Percentiles rank a stretch among this genome's conserved stretches.
phyloP scores from a whole-genome alignment of 2,113 vertebrate species.

The Forbesichthys agassizii region DNA sequence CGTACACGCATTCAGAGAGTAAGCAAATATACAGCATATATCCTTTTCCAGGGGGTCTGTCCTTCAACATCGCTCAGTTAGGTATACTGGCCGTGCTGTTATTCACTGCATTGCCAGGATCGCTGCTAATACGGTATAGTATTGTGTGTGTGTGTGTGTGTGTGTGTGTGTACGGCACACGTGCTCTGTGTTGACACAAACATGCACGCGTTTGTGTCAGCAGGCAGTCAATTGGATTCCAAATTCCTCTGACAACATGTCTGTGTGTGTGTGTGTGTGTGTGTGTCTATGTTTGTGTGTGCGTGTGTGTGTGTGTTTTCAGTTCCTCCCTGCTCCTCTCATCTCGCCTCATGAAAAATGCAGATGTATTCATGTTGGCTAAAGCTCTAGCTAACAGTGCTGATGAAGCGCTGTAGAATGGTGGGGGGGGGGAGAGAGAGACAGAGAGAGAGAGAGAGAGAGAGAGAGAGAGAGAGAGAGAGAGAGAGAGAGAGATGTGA shows the following conservation, averaged over 20 bases:
- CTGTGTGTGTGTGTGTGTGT: conserved; percentile 1
- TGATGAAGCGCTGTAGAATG: not conserved
- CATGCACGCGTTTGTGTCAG: not conserved
- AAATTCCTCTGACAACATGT: not conserved
- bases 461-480: not conserved
- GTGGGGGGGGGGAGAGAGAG: not conserved
- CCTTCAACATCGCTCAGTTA: too few species aligned
- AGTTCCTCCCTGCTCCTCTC: conserved; percentile 24
- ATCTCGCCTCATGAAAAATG: conserved; percentile 48
- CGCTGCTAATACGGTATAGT: not conserved
- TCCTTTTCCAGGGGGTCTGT: too few species aligned
- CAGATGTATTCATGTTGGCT: conserved; percentile 37
- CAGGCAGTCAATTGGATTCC: not conserved
- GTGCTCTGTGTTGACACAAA: not conserved
- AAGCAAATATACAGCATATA: not conserved
- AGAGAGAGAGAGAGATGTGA: not conserved
- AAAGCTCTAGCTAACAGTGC: conserved; percentile 31
- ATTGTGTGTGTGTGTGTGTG: conserved; percentile 13
- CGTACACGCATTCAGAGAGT: not conserved
- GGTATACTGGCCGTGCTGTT: not conserved
- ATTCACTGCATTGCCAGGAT: not conserved
- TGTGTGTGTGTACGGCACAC: not conserved
- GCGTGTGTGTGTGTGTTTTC: not conserved
- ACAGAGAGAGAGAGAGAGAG: conserved; percentile 5
- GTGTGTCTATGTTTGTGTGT: conserved; percentile 4